A percentile compares a stretch with the other conserved stretches of the same genome.
These are phyloP conservation scores for Gastracanthus pulcherrimus DNA, from an alignment of 2,888 invertebrate genomes.

Conservation along the genomic window DNA sequence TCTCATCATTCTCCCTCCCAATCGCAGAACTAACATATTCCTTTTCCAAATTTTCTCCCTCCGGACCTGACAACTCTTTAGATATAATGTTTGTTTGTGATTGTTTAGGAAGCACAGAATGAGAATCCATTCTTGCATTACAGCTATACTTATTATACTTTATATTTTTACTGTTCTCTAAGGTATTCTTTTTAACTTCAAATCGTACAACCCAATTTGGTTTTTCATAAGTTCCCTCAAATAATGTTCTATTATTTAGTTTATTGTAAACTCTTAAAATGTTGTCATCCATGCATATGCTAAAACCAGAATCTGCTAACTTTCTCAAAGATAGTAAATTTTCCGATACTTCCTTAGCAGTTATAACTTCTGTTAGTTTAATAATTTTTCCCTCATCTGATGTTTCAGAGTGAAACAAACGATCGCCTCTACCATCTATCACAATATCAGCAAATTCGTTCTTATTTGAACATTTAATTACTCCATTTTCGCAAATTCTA, in stretches of 20 bases:
- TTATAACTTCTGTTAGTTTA: conserved; percentile 5
- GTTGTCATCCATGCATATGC: no score
- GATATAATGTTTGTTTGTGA: conserved; percentile 15
- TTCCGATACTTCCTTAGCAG: no score
- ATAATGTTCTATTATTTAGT: not conserved
- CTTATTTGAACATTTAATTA: conserved; percentile 22
- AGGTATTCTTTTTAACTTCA: not conserved
- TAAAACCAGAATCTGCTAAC: no score
- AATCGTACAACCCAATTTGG: conserved; percentile 20
- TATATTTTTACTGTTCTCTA: not conserved
- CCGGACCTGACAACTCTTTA: not conserved
- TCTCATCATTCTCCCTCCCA: conserved; percentile 36
- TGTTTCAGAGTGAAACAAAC: not conserved
- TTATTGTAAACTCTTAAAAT: not conserved
- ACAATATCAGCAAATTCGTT: not conserved
- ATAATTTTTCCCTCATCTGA: not conserved
- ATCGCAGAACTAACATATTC: conserved; percentile 11
- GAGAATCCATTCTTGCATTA: not conserved
- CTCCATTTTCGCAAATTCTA: not conserved
- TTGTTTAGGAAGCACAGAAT: conserved; percentile 15
- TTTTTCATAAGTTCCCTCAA: not conserved
- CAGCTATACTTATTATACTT: not conserved
- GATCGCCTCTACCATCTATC: conserved; percentile 26
- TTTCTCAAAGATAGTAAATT: no score
- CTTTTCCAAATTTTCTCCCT: conserved; percentile 25